Base-by-base conservation (phyloP, 2,113 vertebrate species). In the Cololabis saira region DNA sequence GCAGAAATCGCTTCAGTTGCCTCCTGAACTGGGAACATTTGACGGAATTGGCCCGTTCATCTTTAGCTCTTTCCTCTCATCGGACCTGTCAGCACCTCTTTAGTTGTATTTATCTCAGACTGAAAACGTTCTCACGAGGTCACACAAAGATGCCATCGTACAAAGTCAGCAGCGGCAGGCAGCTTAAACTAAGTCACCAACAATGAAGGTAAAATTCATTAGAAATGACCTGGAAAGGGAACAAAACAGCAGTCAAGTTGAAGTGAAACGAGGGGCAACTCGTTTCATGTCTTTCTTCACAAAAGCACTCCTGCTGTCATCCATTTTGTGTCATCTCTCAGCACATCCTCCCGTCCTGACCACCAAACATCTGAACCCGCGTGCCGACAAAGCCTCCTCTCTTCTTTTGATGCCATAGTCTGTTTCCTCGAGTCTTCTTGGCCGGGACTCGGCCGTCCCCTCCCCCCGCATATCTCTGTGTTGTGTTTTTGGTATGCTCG, bases 401-500 rank as follows among this genome's bases (percentile, higher is more conserved):
- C 62, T 80, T 81, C 80, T 73, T 87, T 86, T 84, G 76, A 89
- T 83, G 84, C 56, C 60, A 13, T 44, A 69, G 1, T 66, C 74
- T 78, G 44, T 45, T 6, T 12, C 22, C 7, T 52, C 45, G 81
- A 68, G 58, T 74, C 77, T 75, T 84, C 74, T 76, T 80, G 63
- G 67, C 61, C 63, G 73, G 73, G 66, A 80, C 80, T 66, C 50
- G 60, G 56, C 65, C 62, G 40, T 60, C 71, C 43, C 63, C 74
- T 63, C 63, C 24, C 43, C 53, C 75, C 82, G 75, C 80, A 83
- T 84, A 77, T 87, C 87, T 83, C 41, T 27, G 43, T 87, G 80
- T 82, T 83, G 81, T 91, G 84, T 89, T 87, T 90, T 80, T 65
- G 71, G 82, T 90, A 74, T 82, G 81, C 78, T 83, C 82, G 71